Percentiles rank a stretch among this genome's conserved stretches.
These are phyloP conservation scores for Leptopilina syphax DNA, from an alignment of 2,888 invertebrate genomes.

Conservation along the genomic window DNA sequence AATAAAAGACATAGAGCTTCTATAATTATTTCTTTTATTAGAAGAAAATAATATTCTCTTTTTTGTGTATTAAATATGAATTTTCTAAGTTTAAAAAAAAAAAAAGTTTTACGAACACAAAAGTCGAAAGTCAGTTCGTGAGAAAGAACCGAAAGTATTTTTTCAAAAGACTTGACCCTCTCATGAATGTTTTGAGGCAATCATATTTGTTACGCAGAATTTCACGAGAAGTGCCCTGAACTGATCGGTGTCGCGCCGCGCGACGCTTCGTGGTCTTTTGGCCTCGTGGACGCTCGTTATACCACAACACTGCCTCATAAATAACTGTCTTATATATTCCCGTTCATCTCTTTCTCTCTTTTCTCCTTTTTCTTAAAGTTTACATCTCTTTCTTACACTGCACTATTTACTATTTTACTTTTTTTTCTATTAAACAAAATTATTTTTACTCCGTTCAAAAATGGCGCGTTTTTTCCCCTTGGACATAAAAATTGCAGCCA, in stretches of 20 bases:
- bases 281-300: conserved; percentile 70
- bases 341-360: conserved; percentile 49
- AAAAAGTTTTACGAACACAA: background rate
- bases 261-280: conserved; percentile 68
- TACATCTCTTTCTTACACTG: conserved; percentile 31
- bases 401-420: conserved; percentile 55
- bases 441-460: no score
- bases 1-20: conserved; percentile 20
- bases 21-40: conserved; percentile 32
- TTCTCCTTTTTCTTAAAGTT: conserved; percentile 43
- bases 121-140: conserved; percentile 8
- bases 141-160: conserved; percentile 60
- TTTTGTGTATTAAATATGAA: conserved; percentile 5
- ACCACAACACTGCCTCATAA: conserved; percentile 72
- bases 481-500: no score
- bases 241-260: conserved; percentile 69
- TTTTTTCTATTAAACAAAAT: conserved; percentile 36
- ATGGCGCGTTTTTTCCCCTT: no score
- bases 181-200: conserved; percentile 51
- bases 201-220: conserved; percentile 69
- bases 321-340: conserved; percentile 65
- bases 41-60: conserved; percentile 27
- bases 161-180: conserved; percentile 20
- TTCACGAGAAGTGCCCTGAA: conserved; percentile 67
- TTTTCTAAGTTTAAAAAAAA: background rate